Percentiles rank a stretch among this genome's conserved stretches.
phyloP scores from a whole-genome alignment of 2,113 vertebrate species.

The Eretmochelys imbricata region DNA sequence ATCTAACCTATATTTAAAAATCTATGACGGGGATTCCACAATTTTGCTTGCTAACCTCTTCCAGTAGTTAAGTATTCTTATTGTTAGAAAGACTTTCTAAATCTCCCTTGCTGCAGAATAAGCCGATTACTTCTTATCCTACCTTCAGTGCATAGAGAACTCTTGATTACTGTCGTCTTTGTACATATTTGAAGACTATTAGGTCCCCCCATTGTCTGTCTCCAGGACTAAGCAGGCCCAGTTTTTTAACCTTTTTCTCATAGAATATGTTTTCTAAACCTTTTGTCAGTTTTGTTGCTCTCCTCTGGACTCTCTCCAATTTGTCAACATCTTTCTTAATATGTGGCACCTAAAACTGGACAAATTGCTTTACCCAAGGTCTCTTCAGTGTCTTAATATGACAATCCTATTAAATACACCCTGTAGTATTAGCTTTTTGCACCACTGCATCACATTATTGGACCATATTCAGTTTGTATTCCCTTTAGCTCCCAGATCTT shows the following conservation, averaged over 20 bases:
- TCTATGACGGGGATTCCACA: no score
- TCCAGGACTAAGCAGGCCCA: neutral
- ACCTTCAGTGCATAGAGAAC: neutral
- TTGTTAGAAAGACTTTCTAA: no score
- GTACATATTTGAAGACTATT: no score
- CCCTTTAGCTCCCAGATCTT: neutral
- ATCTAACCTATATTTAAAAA: no score
- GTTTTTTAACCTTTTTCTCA: neutral
- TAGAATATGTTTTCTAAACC: neutral
- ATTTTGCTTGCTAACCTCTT: no score
- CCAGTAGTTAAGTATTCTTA: no score
- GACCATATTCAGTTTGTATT: neutral
- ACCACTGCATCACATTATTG: neutral
- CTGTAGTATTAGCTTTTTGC: neutral
- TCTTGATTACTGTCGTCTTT: neutral
- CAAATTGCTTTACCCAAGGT: neutral
- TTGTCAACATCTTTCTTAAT: neutral
- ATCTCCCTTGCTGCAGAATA: no score
- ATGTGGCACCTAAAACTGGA: neutral
- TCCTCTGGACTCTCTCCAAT: neutral
- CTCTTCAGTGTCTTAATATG: neutral
- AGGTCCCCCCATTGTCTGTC: neutral
- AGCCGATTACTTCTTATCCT: no score
- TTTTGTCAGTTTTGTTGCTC: neutral
- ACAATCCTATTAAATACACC: neutral